A percentile compares a stretch with the other conserved stretches of the same genome.
phyloP scores from a whole-genome alignment of 2,113 vertebrate genomes.

The Furnarius figulus region DNA sequence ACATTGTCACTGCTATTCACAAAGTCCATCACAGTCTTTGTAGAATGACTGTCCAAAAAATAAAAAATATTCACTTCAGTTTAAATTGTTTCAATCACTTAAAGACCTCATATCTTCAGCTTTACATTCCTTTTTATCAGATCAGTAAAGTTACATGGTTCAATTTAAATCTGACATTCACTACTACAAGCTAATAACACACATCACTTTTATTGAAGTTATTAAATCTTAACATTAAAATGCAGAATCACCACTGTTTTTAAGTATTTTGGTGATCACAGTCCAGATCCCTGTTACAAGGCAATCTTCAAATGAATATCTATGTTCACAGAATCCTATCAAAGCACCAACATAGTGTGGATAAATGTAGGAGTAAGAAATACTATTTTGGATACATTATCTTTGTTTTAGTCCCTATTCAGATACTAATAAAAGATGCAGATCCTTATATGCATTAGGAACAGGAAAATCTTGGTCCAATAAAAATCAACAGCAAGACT shows the following conservation, averaged over 20 bases:
- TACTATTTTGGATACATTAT: background rate
- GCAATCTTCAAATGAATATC: background rate
- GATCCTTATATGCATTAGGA: background rate
- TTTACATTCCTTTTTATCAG: background rate
- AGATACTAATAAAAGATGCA: background rate
- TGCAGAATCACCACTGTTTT: background rate
- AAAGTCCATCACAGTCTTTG: conserved; percentile 97
- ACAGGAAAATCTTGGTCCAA: background rate
- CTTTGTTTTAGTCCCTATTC: background rate
- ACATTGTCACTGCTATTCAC: conserved; percentile 98
- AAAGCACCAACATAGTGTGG: background rate
- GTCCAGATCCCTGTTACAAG: background rate
- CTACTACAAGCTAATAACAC: background rate
- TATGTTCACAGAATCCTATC: background rate
- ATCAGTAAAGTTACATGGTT: background rate
- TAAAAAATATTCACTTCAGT: background rate
- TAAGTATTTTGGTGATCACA: background rate
- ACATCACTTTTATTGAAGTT: background rate
- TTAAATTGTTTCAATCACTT: background rate
- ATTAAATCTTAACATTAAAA: background rate
- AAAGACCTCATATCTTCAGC: background rate
- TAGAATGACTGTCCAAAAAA: conserved; percentile 86
- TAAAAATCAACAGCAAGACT: background rate
- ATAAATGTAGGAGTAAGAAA: background rate
- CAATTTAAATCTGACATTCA: background rate